Base-by-base conservation (phyloP, 1,140 invertebrate species). In the Drosophila sulfurigaster region DNA sequence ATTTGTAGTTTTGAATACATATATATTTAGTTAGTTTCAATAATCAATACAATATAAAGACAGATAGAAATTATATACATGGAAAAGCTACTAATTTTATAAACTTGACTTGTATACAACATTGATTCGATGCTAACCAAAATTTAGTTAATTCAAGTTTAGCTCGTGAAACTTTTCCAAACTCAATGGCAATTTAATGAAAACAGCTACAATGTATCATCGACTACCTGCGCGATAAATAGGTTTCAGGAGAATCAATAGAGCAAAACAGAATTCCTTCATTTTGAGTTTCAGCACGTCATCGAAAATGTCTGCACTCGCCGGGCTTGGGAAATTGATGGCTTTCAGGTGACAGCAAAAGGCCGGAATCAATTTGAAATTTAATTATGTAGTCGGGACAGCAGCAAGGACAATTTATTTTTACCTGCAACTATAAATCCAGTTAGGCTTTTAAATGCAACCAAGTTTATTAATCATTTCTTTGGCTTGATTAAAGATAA, bases 321-420 rank as follows among this genome's bases (percentile, higher is more conserved):
- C n/a, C 25, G 6, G n/a, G 13, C n/a, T 32, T 3, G 30, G 46
- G 59, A 51, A 78, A 82, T 82, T 75, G 79, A 82, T 78, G 80
- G 82, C 75, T 67, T 56, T 66, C 73, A 56, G 66, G 66, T 68
- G 74, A 45, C 45, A 63, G 46, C 60, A 41, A 63, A 48, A 13
- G 16, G 62, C 49, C 28, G 78, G 69, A 82, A 82, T 82, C 80
- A 82, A 82, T 82, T 82, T 54, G 13, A 43, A 43, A 54, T 54
- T 54, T 30, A 54, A 54, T 54, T 54, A 32, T 54, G 11, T 32
- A 54, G 51, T 54, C 28, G 7, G 32, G 30, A 15, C n/a, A 32
- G 30, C 28, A 10, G 51, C 6, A 8, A 54, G 7, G 30, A 54
- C n/a, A 54, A 32, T 54, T 35, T 54, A 54, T 35, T 54, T 54